These are phyloP conservation scores for Mylabris phalerata DNA, from an alignment of 1,140 invertebrate species.

Conservation along the genomic window DNA sequence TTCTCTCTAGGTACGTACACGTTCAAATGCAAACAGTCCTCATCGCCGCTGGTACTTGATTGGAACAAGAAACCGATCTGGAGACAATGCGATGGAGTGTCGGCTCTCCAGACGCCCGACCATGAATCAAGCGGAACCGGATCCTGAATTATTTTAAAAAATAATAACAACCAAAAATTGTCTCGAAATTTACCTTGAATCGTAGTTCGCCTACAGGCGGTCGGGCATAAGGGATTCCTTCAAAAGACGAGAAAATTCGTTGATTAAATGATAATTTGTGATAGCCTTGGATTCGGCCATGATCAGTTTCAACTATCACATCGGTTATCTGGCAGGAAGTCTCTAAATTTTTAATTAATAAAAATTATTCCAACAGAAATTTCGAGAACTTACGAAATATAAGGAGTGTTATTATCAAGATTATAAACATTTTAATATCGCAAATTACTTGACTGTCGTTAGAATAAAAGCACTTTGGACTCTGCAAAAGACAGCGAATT, in stretches of 20 bases:
- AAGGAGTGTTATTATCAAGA: too few species aligned
- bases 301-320: conserved; percentile 1
- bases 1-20: conserved; percentile 30
- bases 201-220: conserved; percentile 51
- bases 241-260: conserved; percentile 46
- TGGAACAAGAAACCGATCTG: not conserved
- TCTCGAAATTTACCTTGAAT: conserved; percentile 40
- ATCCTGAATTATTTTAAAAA: conserved; percentile 5
- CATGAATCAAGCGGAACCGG: conserved; percentile 25
- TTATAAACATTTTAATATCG: too few species aligned
- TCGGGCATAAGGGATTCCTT: conserved; percentile 55
- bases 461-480: too few species aligned
- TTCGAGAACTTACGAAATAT: too few species aligned
- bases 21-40: conserved; percentile 23
- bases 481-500: too few species aligned
- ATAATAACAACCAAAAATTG: not conserved
- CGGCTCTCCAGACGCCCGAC: conserved; percentile 20
- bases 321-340: too few species aligned
- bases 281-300: conserved; percentile 11
- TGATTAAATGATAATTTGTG: conserved; percentile 34
- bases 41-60: not conserved
- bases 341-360: too few species aligned
- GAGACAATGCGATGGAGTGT: conserved; percentile 6
- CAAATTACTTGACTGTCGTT: too few species aligned
- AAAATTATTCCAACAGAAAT: too few species aligned